These are phyloP conservation scores for Chrysocyon brachyurus DNA, from an alignment of 2,797 vertebrate genomes.

Conservation along the genomic window DNA sequence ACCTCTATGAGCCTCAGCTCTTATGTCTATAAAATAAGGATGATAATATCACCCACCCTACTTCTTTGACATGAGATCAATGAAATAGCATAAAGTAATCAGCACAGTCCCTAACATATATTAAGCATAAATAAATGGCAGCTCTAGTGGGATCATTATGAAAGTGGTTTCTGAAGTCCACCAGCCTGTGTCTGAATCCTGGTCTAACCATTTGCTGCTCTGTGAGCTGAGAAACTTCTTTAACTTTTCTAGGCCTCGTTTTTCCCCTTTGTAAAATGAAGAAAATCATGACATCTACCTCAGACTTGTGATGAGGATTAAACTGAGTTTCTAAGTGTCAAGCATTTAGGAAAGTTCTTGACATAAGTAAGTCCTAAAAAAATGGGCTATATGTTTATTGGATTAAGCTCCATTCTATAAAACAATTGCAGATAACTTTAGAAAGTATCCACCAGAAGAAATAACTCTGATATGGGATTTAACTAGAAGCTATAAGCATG, in stretches of 20 bases:
- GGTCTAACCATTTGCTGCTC: not conserved
- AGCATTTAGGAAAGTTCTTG: not conserved
- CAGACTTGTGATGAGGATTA: not conserved
- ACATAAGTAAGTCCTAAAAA: not conserved
- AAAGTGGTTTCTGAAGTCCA: not conserved
- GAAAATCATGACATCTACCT: not conserved
- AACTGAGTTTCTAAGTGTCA: not conserved
- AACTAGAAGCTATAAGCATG: not conserved
- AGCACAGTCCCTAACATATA: not conserved
- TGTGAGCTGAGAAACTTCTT: not conserved
- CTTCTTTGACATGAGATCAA: not conserved
- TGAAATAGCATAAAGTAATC: not conserved
- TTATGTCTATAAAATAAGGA: constrained; percentile 4
- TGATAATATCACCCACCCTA: not conserved
- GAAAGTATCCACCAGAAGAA: not conserved
- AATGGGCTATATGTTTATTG: not conserved
- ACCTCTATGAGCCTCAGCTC: not conserved
- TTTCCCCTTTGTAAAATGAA: not conserved
- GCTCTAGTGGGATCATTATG: not conserved
- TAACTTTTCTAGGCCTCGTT: not conserved
- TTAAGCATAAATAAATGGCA: not conserved
- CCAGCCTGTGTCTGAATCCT: not conserved
- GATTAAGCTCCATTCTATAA: not conserved
- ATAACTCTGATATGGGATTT: not conserved
- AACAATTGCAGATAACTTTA: not conserved